A percentile compares a stretch with the other conserved stretches of the same genome.
Conservation (phyloP, 2,113 vertebrate species). For the Sitta europaea region DNA sequence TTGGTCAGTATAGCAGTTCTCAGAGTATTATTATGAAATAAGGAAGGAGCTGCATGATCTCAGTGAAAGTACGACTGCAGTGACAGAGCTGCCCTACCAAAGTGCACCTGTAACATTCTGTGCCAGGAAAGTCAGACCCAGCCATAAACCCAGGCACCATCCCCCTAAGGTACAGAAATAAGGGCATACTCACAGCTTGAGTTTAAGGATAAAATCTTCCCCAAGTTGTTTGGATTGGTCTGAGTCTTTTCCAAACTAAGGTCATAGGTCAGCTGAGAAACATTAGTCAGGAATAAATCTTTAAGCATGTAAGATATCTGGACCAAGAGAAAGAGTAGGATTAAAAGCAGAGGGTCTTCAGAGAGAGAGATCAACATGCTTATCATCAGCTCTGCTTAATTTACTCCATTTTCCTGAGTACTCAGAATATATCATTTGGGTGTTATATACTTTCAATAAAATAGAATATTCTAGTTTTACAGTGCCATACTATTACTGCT, state of each 20-base stretch:
- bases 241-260: not conserved
- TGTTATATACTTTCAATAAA: not conserved
- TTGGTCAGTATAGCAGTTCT: not conserved
- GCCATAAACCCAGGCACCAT: not conserved
- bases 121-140: not conserved
- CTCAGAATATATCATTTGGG: not conserved
- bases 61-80: not conserved
- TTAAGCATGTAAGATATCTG: not conserved
- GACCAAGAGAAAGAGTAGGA: not conserved
- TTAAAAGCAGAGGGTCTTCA: not conserved
- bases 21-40: not conserved
- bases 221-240: not conserved
- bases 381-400: not conserved
- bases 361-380: not conserved
- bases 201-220: not conserved
- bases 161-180: not conserved
- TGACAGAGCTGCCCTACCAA: not conserved
- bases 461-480: not conserved
- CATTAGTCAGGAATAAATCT: not conserved
- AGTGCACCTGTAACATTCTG: accelerated
- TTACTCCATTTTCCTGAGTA: not conserved
- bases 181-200: not conserved
- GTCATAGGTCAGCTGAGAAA: not conserved
- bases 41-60: not conserved
- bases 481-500: not conserved